Evolutionary conservation across 2,888 invertebrate species (phyloP).

Genomic region (Hirtodrosophila alboralis): DNA sequence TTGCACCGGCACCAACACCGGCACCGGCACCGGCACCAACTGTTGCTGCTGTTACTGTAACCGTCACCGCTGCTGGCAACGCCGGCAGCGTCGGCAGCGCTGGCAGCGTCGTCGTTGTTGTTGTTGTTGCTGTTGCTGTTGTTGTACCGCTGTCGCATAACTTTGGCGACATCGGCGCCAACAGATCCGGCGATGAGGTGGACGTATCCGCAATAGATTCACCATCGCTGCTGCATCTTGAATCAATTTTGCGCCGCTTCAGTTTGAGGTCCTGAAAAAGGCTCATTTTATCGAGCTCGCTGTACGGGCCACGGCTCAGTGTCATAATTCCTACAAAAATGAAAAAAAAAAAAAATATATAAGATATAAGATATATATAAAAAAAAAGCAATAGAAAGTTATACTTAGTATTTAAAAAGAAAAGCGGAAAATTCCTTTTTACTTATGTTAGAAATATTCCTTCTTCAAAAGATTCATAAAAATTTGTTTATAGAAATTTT

Average conservation of each 20-base stretch:
- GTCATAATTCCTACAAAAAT: constrained; percentile 98
- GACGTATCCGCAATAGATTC: constrained; percentile 97
- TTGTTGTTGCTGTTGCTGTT: too few relatives aligned
- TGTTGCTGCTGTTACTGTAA: constrained; percentile 50
- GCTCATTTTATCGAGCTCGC: constrained; percentile 98
- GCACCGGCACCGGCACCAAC: constrained; percentile 64
- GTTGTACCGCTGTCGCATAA: constrained; percentile 86
- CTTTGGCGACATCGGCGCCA: constrained; percentile 93
- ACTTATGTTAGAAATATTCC: too few relatives aligned
- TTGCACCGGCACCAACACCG: constrained; percentile 46
- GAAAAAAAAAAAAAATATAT: too few relatives aligned
- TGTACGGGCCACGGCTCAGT: constrained; percentile 97
- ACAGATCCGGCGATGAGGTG: constrained; percentile 95
- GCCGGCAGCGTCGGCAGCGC: constrained; percentile 68
- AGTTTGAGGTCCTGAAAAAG: constrained; percentile 99
- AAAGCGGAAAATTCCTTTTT: too few relatives aligned
- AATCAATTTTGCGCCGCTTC: constrained; percentile 98
- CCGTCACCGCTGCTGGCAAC: constrained; percentile 53
- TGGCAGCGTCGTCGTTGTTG: constrained; percentile 60
- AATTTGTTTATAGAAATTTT: too few relatives aligned
- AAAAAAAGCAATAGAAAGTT: too few relatives aligned
- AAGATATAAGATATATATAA: too few relatives aligned
- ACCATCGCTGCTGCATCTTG: constrained; percentile 98
- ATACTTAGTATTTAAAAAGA: too few relatives aligned
- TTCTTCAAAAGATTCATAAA: too few relatives aligned